Evolutionary conservation across 2,113 vertebrate species (phyloP), one percentile per base, ranked within the genome.

Genomic region (Nesogale talazaci): DNA sequence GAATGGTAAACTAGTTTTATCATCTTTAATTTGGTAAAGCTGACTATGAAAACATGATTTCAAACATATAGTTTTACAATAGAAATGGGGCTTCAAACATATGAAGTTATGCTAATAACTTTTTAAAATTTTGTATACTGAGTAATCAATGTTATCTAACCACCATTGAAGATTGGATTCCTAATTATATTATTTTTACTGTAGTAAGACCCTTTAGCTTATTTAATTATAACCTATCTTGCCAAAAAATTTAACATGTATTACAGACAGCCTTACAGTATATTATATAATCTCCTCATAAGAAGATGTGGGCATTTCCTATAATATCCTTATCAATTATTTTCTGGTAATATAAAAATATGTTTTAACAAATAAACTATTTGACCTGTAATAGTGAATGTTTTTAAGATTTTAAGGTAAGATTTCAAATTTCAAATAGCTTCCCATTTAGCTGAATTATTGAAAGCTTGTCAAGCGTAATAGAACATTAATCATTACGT

Each of bases 161-260:
- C 12, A 3, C 6, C 10, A 57, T 2, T 40, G 11, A 36, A 12
- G 8, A 69, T 5, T 36, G 6, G 1, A 86, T 86, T 42, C 7
- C 23, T 82, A 86, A 77, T 15, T 88, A 67, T 1, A 78, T 82
- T 76, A 86, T 5, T 89, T 23, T 61, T 76, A 74, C 7, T 3
- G 22, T 78, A 52, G 77, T 38, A 89, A 61, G 63, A 17, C 19
- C 38, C 22, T 85, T 4, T 82, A 91, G 10, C 77, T 65, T 67
- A 42, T 38, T 46, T 65, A 87, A 36, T 36, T 20, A 86, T 7
- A 22, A 12, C 23, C 27, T 57, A 36, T 9, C 38, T 76, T 38
- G 23, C 15, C 88, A 31, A 93, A 61, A 1, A 67, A 82, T 63
- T 93, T 81, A 75, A 95, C 93, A 59, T 85, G 85, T 65, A 52